Evolutionary conservation across 2,113 vertebrate species (phyloP), one percentile per base, ranked within the genome.

Genomic region (Nipponia nippon): DNA sequence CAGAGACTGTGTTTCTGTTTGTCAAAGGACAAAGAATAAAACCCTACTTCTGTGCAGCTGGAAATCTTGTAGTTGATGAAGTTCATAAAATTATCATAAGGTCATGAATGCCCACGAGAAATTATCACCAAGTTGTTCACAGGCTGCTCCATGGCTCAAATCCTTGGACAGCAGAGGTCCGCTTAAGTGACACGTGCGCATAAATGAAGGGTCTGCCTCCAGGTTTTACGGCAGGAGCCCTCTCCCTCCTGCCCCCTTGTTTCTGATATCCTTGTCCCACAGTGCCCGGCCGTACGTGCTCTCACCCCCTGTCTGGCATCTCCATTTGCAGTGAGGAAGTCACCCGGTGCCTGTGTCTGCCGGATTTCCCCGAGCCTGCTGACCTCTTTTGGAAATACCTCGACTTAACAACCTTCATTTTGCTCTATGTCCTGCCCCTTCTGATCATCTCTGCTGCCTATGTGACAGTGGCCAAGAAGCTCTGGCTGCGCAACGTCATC

Each of bases 341-440:
- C 4, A 98, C 99, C 61, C 98, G 98, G n/a, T 99, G 98, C 78
- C 96, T 99, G 13, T 99, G 99, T 66, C 98, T 99, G 67, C 99
- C 99, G 0, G 98, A 99, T 96, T 99, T 99, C 92, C 99, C 99
- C 0, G 99, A 99, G 93, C 99, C 99, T 0, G 98, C 99, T 15
- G 99, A 99, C 38, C 97, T 99, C 88, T 99, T 99, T 92, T 99
- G 99, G 99, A 99, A 99, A 97, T 99, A 99, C 88, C 98, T 99
- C 6, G 99, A 99, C 95, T 95, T 99, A 88, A 97, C 98, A 19
- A 99, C 99, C 75, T 99, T 99, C 94, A 82, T 99, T 63, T 94
- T 99, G 40, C 98, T 99, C 27, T 99, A 99, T 14, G 96, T 99
- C 73, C 97, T 99, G 21, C 99, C 99, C 2, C 99, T 99, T 34